These are phyloP conservation scores for Cyanocitta stelleri DNA, from an alignment of 2,113 vertebrate genomes.

Conservation along the genomic window DNA sequence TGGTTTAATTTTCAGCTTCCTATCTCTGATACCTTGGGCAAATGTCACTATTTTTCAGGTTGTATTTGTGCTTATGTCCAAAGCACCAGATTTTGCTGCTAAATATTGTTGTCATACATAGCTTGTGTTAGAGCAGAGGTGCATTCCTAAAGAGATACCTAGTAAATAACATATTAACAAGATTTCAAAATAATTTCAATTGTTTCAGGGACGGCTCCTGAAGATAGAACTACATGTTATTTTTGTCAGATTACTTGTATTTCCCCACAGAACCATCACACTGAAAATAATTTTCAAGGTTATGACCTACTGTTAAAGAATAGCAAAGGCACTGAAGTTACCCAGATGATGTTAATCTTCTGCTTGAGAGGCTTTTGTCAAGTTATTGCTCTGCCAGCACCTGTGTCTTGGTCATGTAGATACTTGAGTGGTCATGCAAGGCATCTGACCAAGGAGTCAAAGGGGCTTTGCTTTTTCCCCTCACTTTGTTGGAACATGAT, in stretches of 20 bases:
- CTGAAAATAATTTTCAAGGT: not conserved
- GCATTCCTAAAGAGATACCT: not conserved
- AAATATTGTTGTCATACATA: not conserved
- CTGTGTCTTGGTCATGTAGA: not conserved
- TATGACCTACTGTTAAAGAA: not conserved
- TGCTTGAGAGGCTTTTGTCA: constrained; percentile 2
- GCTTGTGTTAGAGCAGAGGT: not conserved
- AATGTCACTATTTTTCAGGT: not conserved
- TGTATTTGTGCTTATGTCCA: not conserved
- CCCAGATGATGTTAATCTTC: not conserved
- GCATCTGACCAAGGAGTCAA: not conserved
- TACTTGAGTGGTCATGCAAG: not conserved
- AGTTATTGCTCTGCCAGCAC: not conserved
- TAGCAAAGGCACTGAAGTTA: not conserved
- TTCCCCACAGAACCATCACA: not conserved
- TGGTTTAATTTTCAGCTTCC: not conserved
- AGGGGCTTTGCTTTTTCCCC: not conserved
- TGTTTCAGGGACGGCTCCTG: not conserved
- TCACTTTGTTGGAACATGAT: not conserved
- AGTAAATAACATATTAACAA: not conserved
- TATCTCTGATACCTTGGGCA: not conserved
- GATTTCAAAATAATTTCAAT: not conserved
- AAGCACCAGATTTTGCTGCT: not conserved
- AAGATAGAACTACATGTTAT: not conserved
- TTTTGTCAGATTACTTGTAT: not conserved